Conservation (phyloP, 2,113 vertebrate species). For the Mastomys natalensis region DNA sequence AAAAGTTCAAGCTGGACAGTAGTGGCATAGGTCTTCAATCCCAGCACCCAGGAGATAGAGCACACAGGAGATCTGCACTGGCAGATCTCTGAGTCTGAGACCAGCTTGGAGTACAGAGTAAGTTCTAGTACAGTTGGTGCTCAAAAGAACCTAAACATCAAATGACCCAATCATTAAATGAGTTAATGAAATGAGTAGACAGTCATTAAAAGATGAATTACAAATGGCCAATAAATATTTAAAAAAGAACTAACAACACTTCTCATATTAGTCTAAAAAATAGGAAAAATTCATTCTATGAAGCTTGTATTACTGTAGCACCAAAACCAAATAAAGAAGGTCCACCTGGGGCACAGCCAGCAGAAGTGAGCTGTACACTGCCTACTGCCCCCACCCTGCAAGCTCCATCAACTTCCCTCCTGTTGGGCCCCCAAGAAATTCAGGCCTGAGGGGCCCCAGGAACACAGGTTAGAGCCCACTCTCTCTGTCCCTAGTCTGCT, state of each 20-base stretch:
- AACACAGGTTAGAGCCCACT: too few relatives aligned
- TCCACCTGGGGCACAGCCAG: too few relatives aligned
- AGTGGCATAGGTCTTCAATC: background rate
- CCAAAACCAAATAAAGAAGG: background rate
- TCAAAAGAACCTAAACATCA: background rate
- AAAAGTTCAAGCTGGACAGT: background rate
- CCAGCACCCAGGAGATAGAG: background rate
- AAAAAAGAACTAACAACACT: background rate
- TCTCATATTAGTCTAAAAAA: background rate
- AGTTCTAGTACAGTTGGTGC: background rate
- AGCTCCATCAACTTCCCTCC: background rate
- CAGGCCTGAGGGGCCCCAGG: too few relatives aligned
- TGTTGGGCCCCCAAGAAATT: too few relatives aligned
- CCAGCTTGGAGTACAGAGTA: background rate
- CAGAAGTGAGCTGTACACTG: too few relatives aligned
- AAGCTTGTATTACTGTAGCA: background rate
- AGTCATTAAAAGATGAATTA: background rate
- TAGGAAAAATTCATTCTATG: background rate
- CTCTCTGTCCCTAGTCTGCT: too few relatives aligned
- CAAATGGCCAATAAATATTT: background rate
- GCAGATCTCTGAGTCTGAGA: background rate
- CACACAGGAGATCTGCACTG: too few relatives aligned
- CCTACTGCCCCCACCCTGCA: background rate
- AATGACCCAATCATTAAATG: background rate
- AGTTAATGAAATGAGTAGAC: background rate